Base-by-base conservation (phyloP, 2,888 invertebrate species). In the Hesperia comma region DNA sequence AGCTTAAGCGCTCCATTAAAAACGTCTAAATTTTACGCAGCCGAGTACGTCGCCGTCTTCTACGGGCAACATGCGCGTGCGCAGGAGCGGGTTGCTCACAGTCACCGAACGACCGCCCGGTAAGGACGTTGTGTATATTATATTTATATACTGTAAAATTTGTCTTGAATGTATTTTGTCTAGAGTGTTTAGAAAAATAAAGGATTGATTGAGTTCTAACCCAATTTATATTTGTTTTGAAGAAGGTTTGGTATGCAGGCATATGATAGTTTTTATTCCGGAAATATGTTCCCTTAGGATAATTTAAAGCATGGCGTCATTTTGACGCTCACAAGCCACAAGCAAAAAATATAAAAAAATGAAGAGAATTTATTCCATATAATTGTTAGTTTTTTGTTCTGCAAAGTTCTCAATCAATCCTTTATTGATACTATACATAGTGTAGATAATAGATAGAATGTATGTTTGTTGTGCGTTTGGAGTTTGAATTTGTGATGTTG, bases 61-160 rank as follows among this genome's bases (percentile, higher is more conserved):
- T 0, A 83, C 93, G 0, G 84, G 90, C 0, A 94, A 93, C 69
- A 94, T 95, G 72, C 93, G 97, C 73, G 95, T 96, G 53, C 93
- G 98, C 73, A 93, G 98, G 67, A 96, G 96, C 6, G 98, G 98
- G 72, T 93, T 98, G 12, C 93, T 96, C 37, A 97, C 98, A 0
- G 98, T 98, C 32, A 97, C 97, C 77, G 97, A 98, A 83, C 90
- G 97, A 71, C 96, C 96, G 17, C 97, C 97, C 87, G 97, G 98
- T 98, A 91, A 87, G 26, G 5, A 26, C 26, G 5, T 49, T 46
- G 8, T 37, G 3, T n/a, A n/a, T n/a, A 0, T 37, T 12, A 37
- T 12, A 12, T 8, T 37, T 12, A 8, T 10, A 3, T 46, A 17
- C 8, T 6, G 3, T 19, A 19, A 19, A 19, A 8, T 49, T 49